A percentile compares a stretch with the other conserved stretches of the same genome.
phyloP scores from a whole-genome alignment of 2,113 vertebrate genomes.

The Todiramphus saurophagus region DNA sequence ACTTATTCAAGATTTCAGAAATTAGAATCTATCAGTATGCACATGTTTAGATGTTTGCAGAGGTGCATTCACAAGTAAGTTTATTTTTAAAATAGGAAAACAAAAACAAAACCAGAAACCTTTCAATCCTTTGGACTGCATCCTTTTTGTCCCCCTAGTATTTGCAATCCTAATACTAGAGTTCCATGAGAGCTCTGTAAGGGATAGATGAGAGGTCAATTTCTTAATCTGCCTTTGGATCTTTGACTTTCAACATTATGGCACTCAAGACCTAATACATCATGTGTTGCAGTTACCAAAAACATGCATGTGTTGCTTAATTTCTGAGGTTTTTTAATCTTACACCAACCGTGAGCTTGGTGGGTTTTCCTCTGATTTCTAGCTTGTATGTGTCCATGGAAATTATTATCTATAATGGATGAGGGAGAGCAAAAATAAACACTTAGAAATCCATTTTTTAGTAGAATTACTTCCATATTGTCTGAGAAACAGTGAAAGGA shows the following conservation, averaged over 20 bases:
- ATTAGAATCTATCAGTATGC: rapidly evolving
- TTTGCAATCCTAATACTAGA: neutral
- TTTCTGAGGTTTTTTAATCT: neutral
- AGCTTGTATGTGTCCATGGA: neutral
- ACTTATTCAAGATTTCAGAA: neutral
- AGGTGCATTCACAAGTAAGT: neutral
- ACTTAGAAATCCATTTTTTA: constrained; percentile 4
- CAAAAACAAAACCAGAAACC: neutral
- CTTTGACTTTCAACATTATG: neutral
- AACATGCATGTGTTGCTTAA: neutral
- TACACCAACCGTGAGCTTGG: neutral
- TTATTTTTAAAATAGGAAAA: neutral
- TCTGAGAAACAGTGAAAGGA: constrained; percentile 21
- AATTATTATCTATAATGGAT: neutral
- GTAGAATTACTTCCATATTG: neutral
- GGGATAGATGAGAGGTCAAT: neutral
- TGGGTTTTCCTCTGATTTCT: neutral
- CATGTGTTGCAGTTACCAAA: neutral
- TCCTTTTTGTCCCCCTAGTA: neutral
- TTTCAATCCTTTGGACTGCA: neutral
- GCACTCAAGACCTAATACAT: neutral
- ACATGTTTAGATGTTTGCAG: neutral
- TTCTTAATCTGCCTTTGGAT: neutral
- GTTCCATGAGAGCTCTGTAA: neutral
- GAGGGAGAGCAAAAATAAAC: neutral